Evolutionary conservation across 2,888 invertebrate genomes (phyloP), one percentile per base, ranked within the genome.

Genomic region (Eupithecia exiguata): DNA sequence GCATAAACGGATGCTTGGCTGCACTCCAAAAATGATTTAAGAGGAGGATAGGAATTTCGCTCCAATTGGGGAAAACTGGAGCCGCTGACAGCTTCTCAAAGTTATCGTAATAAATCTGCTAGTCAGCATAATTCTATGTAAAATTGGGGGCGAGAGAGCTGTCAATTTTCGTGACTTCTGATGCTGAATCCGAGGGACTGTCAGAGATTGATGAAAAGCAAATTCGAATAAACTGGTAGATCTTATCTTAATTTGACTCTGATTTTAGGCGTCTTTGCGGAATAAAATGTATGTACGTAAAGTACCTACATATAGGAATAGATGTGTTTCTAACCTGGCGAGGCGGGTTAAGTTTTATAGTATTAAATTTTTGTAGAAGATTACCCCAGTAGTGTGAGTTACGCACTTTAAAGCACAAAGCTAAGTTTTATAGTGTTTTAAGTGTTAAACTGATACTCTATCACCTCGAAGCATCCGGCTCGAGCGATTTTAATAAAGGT

Each of bases 91-190:
- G 81, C 66, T 79, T 75, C 74, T 74, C 76, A 78, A 79, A 82
- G 75, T 84, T 85, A 82, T 83, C 76, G 73, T 67, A 78, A 79
- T 66, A 80, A 84, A 82, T 81, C 68, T 77, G 77, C 67, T 68
- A 79, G 83, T 86, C 83, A 84, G 82, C 83, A 80, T 84, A 84
- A 85, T 80, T 82, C 77, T 69, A 75, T 73, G 77, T 68, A 73
- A 83, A 81, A 80, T 84, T 71, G 76, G 74, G 74, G 79, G 77
- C 76, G 79, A 67, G 78, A 76, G 74, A 70, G 76, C 81, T 80
- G 84, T 84, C 81, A 86, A 86, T 86, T 85, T 85, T 75, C 79
- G 82, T 65, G 63, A 65, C 63, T 65, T 65, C 38, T 65, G 38
- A 65, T 65, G 79, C 67, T 40, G 61, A 75, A 72, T 72, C 70